Percentiles rank a stretch among this genome's conserved stretches.
Evolutionary conservation across 2,888 invertebrate species (phyloP).

Genomic region (Eilema sororculum): DNA sequence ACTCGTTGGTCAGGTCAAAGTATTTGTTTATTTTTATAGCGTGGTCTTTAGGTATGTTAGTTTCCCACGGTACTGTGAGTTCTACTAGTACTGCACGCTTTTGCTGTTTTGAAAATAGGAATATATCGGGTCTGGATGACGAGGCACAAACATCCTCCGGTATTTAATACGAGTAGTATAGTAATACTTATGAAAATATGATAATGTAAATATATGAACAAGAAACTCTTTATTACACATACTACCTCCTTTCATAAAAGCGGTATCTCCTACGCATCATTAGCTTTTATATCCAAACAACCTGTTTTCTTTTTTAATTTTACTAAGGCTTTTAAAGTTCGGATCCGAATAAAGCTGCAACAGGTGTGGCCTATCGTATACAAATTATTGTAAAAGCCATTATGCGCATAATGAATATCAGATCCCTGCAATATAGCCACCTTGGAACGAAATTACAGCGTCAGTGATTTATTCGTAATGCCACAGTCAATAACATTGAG

Average conservation of each 20-base stretch:
- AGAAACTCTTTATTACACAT: background rate
- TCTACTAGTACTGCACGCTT: too few relatives aligned
- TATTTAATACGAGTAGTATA: background rate
- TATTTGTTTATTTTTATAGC: too few relatives aligned
- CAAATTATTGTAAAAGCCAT: slow-evolving; percentile 24
- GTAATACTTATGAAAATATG: background rate
- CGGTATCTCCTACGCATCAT: background rate
- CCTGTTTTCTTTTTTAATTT: background rate
- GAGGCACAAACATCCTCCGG: too few relatives aligned
- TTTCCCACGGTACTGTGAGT: too few relatives aligned
- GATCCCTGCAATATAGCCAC: slow-evolving; percentile 47
- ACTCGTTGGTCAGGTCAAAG: too few relatives aligned
- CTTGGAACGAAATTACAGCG: slow-evolving; percentile 58
- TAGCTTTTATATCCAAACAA: background rate
- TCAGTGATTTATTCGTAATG: slow-evolving; percentile 68
- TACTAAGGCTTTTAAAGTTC: background rate
- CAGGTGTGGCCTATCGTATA: slow-evolving; percentile 29
- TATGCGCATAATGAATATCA: slow-evolving; percentile 33
- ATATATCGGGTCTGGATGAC: too few relatives aligned
- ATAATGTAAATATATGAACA: background rate
- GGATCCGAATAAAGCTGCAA: slow-evolving; percentile 10
- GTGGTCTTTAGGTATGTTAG: too few relatives aligned
- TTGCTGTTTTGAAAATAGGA: too few relatives aligned
- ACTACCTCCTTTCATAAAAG: background rate
- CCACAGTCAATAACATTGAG: slow-evolving; percentile 73